Conservation (phyloP, 2,888 invertebrate genomes). For the Rhagonycha lutea region DNA sequence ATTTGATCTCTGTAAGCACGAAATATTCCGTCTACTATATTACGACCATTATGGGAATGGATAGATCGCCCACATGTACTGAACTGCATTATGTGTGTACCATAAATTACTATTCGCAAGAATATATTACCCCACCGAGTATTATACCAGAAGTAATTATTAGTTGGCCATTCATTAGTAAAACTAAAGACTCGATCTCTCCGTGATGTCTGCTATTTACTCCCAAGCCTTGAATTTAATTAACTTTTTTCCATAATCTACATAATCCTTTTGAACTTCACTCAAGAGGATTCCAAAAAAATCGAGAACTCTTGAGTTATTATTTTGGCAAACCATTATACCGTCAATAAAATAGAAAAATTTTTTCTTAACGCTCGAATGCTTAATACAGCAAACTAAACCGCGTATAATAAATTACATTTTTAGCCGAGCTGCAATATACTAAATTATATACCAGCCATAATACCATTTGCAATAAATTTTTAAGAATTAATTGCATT, state of each 20-base stretch:
- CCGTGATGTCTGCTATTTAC: neutral
- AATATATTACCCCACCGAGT: conserved; percentile 9
- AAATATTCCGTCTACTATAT: conserved; percentile 14
- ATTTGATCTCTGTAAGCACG: conserved; percentile 28
- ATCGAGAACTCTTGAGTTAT: neutral
- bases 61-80: conserved; percentile 27
- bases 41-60: conserved; percentile 23
- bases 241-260: neutral
- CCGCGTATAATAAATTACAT: neutral
- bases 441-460: neutral
- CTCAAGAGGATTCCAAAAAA: neutral
- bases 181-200: neutral
- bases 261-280: neutral
- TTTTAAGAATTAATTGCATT: neutral
- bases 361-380: neutral
- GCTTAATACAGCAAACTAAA: neutral
- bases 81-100: conserved; percentile 18
- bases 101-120: conserved; percentile 27
- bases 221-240: neutral
- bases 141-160: conserved; percentile 2
- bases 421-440: neutral
- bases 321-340: neutral
- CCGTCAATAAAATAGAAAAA: neutral
- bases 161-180: conserved; percentile 1
- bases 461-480: neutral